These are phyloP conservation scores for Caenorhabditis zanzibari DNA, from an alignment of 2,888 invertebrate species.

Conservation along the genomic window DNA sequence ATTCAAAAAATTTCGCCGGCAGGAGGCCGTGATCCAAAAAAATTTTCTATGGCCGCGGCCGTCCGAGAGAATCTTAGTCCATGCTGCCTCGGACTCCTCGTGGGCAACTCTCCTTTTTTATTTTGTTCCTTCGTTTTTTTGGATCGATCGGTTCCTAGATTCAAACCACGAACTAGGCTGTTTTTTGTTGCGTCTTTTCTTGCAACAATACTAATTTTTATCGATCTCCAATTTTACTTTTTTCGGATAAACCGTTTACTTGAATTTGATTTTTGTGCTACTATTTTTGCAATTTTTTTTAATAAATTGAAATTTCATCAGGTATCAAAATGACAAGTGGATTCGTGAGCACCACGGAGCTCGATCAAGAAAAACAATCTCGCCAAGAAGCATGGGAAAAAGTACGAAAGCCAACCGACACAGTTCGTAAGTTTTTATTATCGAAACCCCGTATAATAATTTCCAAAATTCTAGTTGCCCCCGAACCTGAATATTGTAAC, in stretches of 20 bases:
- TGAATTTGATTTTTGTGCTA: no score
- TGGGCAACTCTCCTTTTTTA: background rate
- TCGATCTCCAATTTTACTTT: no score
- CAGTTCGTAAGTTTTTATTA: slow-evolving; percentile 88
- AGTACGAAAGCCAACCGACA: slow-evolving; percentile 93
- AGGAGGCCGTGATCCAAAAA: no score
- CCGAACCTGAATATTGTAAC: slow-evolving; percentile 91
- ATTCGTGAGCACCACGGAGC: slow-evolving; percentile 93
- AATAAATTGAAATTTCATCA: background rate
- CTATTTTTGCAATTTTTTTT: no score
- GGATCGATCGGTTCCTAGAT: no score
- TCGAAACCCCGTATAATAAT: background rate
- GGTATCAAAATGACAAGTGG: slow-evolving; percentile 71
- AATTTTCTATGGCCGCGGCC: slow-evolving; percentile 28
- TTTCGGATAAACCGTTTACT: no score
- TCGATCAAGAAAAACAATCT: slow-evolving; percentile 89
- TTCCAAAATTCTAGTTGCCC: slow-evolving; percentile 88
- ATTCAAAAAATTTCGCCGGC: background rate
- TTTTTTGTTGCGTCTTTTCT: no score
- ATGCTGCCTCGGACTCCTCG: slow-evolving; percentile 7
- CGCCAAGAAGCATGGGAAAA: slow-evolving; percentile 98
- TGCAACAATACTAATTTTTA: no score
- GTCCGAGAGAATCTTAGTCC: background rate
- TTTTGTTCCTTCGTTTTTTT: slow-evolving; percentile 13
- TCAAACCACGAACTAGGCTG: no score